Base-by-base conservation (phyloP, 2,113 vertebrate species). In the Tinamus guttatus region DNA sequence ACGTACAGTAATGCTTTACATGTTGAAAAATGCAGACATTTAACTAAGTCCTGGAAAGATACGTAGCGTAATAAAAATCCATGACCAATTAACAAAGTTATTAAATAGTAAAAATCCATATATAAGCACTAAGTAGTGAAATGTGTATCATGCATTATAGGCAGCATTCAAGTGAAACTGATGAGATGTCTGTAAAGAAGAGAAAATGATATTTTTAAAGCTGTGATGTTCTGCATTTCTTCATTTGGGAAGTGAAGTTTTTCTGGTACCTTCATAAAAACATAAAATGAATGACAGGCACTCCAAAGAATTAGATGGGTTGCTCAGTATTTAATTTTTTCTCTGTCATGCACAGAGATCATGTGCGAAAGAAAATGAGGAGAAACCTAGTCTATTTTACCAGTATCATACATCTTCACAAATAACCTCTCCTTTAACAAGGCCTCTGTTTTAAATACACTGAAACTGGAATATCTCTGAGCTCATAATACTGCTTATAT, bases 41-140 rank as follows among this genome's bases (percentile, higher is more conserved):
- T 45, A 90, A 81, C 52, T 58, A 79, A 52, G 32, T 30, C 51
- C 51, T 63, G 82, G 83, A 84, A 91, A 85, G 79, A 85, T 81
- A 65, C 4, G 1, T 74, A 81, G 73, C 76, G 25, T 13, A 40
- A 49, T 87, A 73, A 93, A 94, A 94, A 94, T 95, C 70, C n/a
- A 58, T 45, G 56, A 45, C 24, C 43, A 38, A 62, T 88, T 78
- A 86, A 47, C 34, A 86, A 91, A 96, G 62, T 54, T 87, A 18
- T 84, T 87, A 67, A 81, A 30, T 86, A 94, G 68, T 63, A 86
- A 89, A 85, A 94, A 86, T 90, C 51, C 71, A 79, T 83, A 52
- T 32, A 45, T 32, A 36, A 47, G 43, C 38, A 77, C 85, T 91
- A 89, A 75, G 40, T 59, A 81, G 64, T 90, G 83, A 94, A 92